Base-by-base conservation (phyloP, 1,140 invertebrate species). In the Procambarus clarkii region DNA sequence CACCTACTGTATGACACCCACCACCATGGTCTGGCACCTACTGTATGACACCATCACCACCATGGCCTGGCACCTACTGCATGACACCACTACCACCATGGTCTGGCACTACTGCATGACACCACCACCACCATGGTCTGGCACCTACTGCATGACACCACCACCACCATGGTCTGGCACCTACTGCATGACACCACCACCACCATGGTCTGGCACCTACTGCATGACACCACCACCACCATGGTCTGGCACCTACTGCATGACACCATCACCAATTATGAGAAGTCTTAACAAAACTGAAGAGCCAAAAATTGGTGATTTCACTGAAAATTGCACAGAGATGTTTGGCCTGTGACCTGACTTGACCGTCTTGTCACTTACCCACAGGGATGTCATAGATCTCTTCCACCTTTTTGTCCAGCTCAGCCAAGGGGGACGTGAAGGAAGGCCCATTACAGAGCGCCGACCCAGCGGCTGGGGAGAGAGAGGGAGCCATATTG, bases 301-400 rank as follows among this genome's bases (percentile, higher is more conserved):
- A 54, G 69, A 74, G 69, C 24, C 69, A n/a, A 74, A 74, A 74
- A 74, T 74, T 74, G 69, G 69, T 74, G 69, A 74, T 24, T 34
- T 74, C 24, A 74, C 34, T 34, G 24, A 15, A 34, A 74, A 74
- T 74, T 8, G 34, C 69, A 34, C 1, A 34, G n/a, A 34, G 69
- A 74, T 74, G 69, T 34, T 74, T 74, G 11, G 69, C 69, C 24
- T 11, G n/a, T 34, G 69, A 76, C 84, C 69, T 45, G 24, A 76
- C 11, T 85, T 69, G 44, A 50, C 24, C 44, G 1, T 85, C 2
- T 45, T 45, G 18, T 46, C 74, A 87, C 86, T 88, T 88, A 88
- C 86, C 86, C 77, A 88, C 78, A 46, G 86, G 86, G 34, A 88
- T 81, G 86, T 88, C 86, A 88, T 88, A 88, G 79, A 88, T 88